Conservation (phyloP, 1,140 invertebrate species). For the Drosophila mayri region DNA sequence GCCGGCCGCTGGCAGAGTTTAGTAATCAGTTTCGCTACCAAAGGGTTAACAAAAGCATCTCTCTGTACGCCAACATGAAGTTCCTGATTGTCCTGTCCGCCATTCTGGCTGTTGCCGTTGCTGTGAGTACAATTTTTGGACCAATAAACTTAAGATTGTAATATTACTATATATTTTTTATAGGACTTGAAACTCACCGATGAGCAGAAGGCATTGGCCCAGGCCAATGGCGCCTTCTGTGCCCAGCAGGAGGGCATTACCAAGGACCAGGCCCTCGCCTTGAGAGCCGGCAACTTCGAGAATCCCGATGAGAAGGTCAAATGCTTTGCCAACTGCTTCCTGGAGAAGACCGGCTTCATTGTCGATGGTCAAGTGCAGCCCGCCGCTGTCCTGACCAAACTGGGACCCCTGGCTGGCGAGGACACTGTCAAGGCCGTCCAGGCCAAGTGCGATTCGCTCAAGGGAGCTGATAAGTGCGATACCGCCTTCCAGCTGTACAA, state of each 20-base stretch:
- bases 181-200: constrained; percentile 49
- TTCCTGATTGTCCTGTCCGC: constrained; percentile 60
- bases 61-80: constrained; percentile 53
- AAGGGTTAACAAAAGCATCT: constrained; percentile 32
- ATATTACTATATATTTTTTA: neutral
- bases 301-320: constrained; percentile 59
- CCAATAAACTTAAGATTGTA: too few species aligned
- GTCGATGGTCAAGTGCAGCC: constrained; percentile 59
- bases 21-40: constrained; percentile 53
- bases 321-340: constrained; percentile 74
- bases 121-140: constrained; percentile 39
- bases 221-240: constrained; percentile 46
- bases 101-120: constrained; percentile 42
- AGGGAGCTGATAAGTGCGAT: constrained; percentile 66
- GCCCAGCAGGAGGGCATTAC: constrained; percentile 65
- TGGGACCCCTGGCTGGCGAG: constrained; percentile 45
- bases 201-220: constrained; percentile 57
- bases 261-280: constrained; percentile 61
- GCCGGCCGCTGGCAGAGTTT: constrained; percentile 31
- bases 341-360: constrained; percentile 61
- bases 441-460: constrained; percentile 53
- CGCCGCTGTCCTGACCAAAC: constrained; percentile 45
- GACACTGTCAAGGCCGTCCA: constrained; percentile 56
- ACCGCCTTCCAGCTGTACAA: constrained; percentile 66
- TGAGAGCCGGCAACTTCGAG: constrained; percentile 57